phyloP scores from a whole-genome alignment of 2,113 vertebrate genomes.

The Leptodactylus fuscus region DNA sequence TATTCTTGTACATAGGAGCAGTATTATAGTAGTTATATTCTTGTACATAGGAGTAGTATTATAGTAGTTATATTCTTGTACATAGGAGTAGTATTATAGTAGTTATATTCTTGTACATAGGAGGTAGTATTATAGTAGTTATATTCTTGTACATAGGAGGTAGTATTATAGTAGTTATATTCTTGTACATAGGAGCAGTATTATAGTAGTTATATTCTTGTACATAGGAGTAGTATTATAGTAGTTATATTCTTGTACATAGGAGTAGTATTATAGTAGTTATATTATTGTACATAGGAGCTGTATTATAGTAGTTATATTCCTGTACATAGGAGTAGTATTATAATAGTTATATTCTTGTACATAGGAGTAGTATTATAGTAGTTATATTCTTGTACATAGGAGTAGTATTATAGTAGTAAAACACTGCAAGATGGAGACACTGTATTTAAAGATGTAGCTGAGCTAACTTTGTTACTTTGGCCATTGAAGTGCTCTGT shows the following conservation, averaged over 20 bases:
- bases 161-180: conserved; percentile 18
- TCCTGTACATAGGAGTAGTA: conserved; percentile 2
- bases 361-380: conserved; percentile 6
- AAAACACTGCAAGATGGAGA: background rate
- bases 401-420: background rate
- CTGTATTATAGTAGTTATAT: conserved; percentile 19
- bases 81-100: background rate
- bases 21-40: conserved; percentile 2
- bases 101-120: conserved; percentile 1
- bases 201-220: conserved; percentile 19
- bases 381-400: conserved; percentile 16
- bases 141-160: background rate
- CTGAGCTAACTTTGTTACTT: no score
- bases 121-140: background rate
- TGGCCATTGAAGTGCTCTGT: no score
- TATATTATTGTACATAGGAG: background rate
- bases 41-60: background rate
- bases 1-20: background rate
- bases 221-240: conserved; percentile 5
- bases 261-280: conserved; percentile 15
- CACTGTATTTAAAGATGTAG: no score
- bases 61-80: conserved; percentile 4
- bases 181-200: conserved; percentile 10
- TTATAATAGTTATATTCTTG: conserved; percentile 22
- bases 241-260: conserved; percentile 5